A percentile compares a stretch with the other conserved stretches of the same genome.
These are phyloP conservation scores for Pandion haliaetus DNA, from an alignment of 2,113 vertebrate species.

Conservation along the genomic window DNA sequence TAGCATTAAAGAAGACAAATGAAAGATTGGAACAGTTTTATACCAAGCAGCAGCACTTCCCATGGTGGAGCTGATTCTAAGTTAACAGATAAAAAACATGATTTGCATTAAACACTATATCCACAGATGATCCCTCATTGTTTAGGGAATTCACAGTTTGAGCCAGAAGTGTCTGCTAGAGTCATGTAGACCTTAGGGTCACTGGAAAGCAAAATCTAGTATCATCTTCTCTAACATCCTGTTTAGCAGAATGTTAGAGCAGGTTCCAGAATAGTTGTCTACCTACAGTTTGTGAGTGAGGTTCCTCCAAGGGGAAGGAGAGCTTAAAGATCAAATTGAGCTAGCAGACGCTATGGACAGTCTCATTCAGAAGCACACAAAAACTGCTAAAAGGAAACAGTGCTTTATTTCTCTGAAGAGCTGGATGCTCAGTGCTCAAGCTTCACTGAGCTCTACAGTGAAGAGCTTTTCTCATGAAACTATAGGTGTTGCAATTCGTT, in stretches of 20 bases:
- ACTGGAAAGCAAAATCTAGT: neutral
- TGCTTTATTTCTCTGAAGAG: neutral
- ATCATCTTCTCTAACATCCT: neutral
- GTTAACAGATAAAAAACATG: neutral
- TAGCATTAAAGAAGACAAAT: neutral
- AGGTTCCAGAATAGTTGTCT: neutral
- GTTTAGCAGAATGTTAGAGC: neutral
- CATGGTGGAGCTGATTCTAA: neutral
- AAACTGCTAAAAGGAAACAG: neutral
- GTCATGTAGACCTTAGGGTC: neutral
- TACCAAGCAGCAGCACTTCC: neutral
- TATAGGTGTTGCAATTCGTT: accelerated
- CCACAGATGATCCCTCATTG: accelerated
- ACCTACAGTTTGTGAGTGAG: neutral
- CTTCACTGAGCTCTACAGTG: neutral
- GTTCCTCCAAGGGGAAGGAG: neutral
- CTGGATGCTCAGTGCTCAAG: neutral
- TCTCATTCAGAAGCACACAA: neutral
- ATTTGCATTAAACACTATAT: neutral
- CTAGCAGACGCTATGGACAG: neutral
- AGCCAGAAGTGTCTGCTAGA: neutral
- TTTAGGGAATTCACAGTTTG: neutral
- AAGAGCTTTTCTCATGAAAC: neutral
- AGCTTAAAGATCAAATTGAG: neutral
- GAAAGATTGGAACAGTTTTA: neutral